Evolutionary conservation across 2,888 invertebrate genomes (phyloP), one percentile per base, ranked within the genome.

Genomic region (Hololepta plana): DNA sequence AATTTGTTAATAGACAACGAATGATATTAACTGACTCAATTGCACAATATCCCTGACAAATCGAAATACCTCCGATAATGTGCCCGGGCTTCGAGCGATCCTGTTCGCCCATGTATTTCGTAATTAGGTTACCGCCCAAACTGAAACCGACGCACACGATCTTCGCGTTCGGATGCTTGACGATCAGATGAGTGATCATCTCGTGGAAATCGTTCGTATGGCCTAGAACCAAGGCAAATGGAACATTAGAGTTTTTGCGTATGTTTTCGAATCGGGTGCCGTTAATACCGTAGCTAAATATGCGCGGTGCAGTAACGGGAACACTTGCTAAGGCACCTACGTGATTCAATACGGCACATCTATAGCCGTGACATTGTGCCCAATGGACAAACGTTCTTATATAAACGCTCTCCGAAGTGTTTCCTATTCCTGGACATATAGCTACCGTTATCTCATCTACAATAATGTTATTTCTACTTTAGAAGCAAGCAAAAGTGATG

Each of bases 1-100:
- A n/a, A 17, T n/a, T n/a, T 7, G 7, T 17, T 7, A 17, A 17
- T n/a, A 17, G n/a, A 14, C 13, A 27, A 20, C 15, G 9, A 27
- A 24, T 10, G 22, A 26, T 16, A 20, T 10, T 16, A 32, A 70
- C 77, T 70, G 59, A 90, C 87, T 76, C 75, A 32, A 77, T 72
- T 21, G 87, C 87, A 53, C 85, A 81, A 53, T 91, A 93, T 42
- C 91, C 91, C 57, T 91, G 91, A 49, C 91, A 90, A 45, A 91
- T 77, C 15, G 90, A 88, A 41, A 93, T 73, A 14, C 76, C 91
- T 26, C 85, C 87, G 41, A 90, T 73, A 30, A 91, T 73, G 45
- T 71, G 73, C 9, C 57, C 40, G 2, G 76, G 65, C 38, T 70
- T 64, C 9, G 17, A 9, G 35, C 63, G 55, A 10, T 68, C 66